Percentiles rank a stretch among this genome's conserved stretches.
These are phyloP conservation scores for Semnopithecus entellus DNA, from an alignment of 2,113 vertebrate genomes.

Conservation along the genomic window DNA sequence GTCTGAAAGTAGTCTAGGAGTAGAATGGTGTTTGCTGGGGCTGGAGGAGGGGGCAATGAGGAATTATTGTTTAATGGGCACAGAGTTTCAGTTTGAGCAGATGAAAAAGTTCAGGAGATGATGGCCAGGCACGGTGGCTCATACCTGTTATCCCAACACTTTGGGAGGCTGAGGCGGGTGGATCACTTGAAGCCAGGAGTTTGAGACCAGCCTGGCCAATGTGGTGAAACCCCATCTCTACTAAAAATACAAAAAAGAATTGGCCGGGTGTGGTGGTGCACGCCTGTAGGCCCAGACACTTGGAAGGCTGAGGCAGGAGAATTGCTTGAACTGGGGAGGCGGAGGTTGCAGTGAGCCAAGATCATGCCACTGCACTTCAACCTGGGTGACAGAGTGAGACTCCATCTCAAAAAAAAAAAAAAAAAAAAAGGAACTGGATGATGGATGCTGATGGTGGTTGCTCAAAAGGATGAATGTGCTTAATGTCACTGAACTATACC, in stretches of 20 bases:
- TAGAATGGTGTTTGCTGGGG: not conserved
- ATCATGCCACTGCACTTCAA: not conserved
- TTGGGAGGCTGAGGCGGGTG: not conserved
- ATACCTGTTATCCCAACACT: not conserved
- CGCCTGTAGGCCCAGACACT: not conserved
- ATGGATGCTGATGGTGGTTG: not conserved
- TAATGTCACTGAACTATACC: too few species aligned
- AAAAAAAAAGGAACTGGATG: too few species aligned
- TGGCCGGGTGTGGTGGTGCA: not conserved
- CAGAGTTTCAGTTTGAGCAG: constrained; percentile 6
- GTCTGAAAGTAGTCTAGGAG: not conserved
- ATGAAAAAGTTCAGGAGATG: not conserved
- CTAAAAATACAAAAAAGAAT: not conserved
- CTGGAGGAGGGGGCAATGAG: not conserved
- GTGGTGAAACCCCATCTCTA: not conserved
- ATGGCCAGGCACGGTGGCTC: not conserved
- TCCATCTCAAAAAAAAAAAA: not conserved
- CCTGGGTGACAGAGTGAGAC: not conserved
- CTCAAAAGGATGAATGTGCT: too few species aligned
- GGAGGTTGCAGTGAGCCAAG: not conserved
- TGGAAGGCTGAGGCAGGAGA: not conserved
- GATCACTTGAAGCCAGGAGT: not conserved
- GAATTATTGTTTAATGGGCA: not conserved
- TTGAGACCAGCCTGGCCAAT: not conserved
- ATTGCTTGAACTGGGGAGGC: not conserved